Conservation (phyloP, 2,797 vertebrate genomes). For the Pempheris klunzingeri region DNA sequence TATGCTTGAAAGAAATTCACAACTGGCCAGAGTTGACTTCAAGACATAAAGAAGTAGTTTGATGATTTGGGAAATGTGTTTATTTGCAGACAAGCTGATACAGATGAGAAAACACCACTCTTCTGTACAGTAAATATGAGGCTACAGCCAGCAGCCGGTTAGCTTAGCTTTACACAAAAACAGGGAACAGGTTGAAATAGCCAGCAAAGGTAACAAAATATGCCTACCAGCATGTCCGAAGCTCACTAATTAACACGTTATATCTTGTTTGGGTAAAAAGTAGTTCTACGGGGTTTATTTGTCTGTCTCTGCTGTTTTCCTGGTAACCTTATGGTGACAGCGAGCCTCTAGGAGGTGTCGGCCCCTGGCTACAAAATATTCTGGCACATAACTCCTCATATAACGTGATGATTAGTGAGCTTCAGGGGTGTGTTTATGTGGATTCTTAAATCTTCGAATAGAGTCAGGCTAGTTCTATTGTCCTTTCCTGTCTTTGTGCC, state of each 20-base stretch:
- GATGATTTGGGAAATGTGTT: constrained; percentile 9
- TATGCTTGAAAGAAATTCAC: neutral
- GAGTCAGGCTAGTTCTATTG: neutral
- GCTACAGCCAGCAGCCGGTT: neutral
- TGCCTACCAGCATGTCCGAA: neutral
- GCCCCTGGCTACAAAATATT: no score
- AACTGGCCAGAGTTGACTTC: neutral
- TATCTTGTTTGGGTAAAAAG: neutral
- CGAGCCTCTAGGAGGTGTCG: neutral
- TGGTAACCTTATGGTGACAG: neutral
- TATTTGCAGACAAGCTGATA: constrained; percentile 2
- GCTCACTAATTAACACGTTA: neutral
- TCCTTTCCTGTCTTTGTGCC: neutral
- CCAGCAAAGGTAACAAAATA: neutral
- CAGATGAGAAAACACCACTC: neutral
- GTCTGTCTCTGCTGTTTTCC: neutral
- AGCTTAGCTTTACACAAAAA: neutral
- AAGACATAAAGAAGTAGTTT: neutral
- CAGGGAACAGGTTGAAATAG: neutral
- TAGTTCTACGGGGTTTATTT: neutral
- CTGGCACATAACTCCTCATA: neutral
- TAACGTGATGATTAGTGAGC: neutral
- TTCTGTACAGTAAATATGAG: constrained; percentile 6
- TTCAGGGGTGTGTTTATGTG: neutral
- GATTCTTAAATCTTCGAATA: neutral